These are phyloP conservation scores for Hippocampus mohnikei DNA, from an alignment of 2,113 vertebrate genomes.

Conservation along the genomic window DNA sequence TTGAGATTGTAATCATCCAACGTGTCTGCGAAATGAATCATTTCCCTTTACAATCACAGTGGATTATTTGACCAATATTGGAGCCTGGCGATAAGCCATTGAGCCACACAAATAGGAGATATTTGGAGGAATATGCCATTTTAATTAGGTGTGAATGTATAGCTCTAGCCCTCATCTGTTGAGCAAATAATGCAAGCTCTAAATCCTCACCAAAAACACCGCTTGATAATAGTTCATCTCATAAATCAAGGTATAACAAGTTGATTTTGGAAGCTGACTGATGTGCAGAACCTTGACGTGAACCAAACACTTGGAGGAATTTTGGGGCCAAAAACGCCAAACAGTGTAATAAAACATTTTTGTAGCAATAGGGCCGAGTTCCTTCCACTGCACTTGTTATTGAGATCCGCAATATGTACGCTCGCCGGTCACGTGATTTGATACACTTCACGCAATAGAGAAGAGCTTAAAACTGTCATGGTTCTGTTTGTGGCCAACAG, in stretches of 20 bases:
- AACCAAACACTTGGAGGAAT: not conserved
- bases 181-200: not conserved
- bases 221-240: not conserved
- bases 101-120: not conserved
- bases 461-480: too few relatives aligned
- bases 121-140: constrained; percentile 4
- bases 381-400: too few relatives aligned
- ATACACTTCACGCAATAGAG: not conserved
- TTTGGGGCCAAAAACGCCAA: not conserved
- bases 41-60: constrained; percentile 17
- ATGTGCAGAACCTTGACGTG: not conserved
- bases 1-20: constrained; percentile 12
- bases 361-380: too few relatives aligned
- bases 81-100: constrained; percentile 1
- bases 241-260: not conserved
- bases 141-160: constrained; percentile 6
- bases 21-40: constrained; percentile 24
- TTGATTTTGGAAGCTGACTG: not conserved
- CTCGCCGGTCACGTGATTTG: too few relatives aligned
- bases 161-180: not conserved
- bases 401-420: too few relatives aligned
- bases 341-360: too few relatives aligned
- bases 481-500: too few relatives aligned
- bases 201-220: not conserved
- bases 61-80: constrained; percentile 1